Evolutionary conservation across 2,113 vertebrate species (phyloP), one percentile per base, ranked within the genome.

Genomic region (Osmerus eperlanus): DNA sequence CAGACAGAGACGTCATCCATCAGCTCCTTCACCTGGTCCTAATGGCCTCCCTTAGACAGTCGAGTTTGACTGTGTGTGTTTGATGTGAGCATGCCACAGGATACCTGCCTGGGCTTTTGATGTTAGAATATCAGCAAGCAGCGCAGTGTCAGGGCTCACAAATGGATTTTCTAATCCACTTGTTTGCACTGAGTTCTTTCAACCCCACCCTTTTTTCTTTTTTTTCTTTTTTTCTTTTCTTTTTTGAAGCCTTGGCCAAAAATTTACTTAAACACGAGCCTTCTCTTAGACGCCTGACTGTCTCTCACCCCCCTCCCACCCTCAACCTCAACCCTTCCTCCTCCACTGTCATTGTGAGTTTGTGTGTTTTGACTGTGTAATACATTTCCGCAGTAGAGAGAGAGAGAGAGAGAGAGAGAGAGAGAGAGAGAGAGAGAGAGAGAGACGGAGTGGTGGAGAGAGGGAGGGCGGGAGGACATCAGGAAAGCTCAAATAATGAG

Each of bases 81-180:
- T 87, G 82, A 86, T 84, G 81, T 80, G 82, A 67, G 78, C 75
- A 74, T 76, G 71, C 70, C 65, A 66, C 74, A 76, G 60, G 59
- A 71, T 77, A 62, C 77, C 85, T 72, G 74, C 83, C 70, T 71
- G 62, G 78, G 79, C 81, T 77, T 84, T 84, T 87, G 73, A 82
- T 86, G 82, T 83, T 81, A 65, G 64, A 87, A 85, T 83, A 86
- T 87, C 85, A 84, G 84, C 75, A 56, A 79, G 85, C 85, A 80
- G 81, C 80, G 74, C 74, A 16, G 71, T 84, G 79, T 87, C 83
- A 60, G 21, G 60, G 72, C 81, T 82, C 85, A 77, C 84, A 90
- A 90, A 90, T 90, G 83, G 86, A 73, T 86, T 86, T 85, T 83
- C 80, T 90, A 89, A 91, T 90, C 85, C 87, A 82, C 80, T 81